These are phyloP conservation scores for Lontra canadensis DNA, from an alignment of 2,113 vertebrate genomes.

Conservation along the genomic window DNA sequence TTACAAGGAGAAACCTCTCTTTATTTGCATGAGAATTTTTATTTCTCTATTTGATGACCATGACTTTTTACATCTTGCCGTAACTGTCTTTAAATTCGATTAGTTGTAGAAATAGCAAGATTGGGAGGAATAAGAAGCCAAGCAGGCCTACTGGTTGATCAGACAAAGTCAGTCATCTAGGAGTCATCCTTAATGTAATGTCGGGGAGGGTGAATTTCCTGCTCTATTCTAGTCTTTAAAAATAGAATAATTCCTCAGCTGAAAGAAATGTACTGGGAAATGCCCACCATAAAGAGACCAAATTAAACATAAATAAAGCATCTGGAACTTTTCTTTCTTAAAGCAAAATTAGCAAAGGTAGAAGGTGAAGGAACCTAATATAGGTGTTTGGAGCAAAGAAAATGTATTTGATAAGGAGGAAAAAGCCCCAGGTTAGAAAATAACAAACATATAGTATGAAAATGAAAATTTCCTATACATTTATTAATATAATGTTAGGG, in stretches of 20 bases:
- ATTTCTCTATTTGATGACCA: conserved; percentile 3
- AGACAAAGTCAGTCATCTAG: background rate
- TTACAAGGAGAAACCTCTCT: conserved; percentile 14
- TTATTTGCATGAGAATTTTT: background rate
- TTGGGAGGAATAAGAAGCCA: background rate
- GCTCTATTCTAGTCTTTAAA: background rate
- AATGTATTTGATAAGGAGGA: background rate
- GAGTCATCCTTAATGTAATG: background rate
- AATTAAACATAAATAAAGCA: background rate
- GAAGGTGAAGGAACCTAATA: background rate
- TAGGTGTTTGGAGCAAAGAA: background rate
- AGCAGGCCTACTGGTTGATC: background rate
- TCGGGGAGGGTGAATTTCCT: background rate
- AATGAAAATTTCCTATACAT: background rate
- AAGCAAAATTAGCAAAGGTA: conserved; percentile 36
- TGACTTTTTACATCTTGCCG: background rate
- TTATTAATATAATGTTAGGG: background rate
- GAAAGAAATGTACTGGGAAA: background rate
- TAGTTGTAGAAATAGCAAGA: conserved; percentile 32
- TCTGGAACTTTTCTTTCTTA: background rate
- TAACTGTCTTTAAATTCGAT: conserved; percentile 15
- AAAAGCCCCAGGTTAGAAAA: background rate
- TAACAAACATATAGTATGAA: background rate
- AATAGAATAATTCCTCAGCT: background rate
- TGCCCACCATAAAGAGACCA: background rate